Evolutionary conservation across 2,113 vertebrate genomes (phyloP).

Genomic region (Takifugu flavidus): DNA sequence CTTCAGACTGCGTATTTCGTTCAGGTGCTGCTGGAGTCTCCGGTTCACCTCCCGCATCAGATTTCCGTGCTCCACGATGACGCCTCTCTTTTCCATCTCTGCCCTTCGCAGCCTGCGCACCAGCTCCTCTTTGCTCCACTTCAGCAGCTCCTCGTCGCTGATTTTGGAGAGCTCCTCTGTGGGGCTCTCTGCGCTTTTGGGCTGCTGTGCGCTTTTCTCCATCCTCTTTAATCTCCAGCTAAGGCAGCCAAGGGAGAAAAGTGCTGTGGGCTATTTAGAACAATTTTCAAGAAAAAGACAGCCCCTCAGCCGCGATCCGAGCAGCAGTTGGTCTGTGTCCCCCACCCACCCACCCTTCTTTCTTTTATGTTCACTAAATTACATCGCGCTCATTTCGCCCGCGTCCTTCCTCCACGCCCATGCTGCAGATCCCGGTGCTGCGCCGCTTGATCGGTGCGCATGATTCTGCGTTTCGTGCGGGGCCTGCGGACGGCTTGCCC

Average conservation of each 20-base stretch:
- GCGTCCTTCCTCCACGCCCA: slow-evolving; percentile 41
- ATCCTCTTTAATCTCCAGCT: slow-evolving; percentile 42
- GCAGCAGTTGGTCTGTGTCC: slow-evolving; percentile 27
- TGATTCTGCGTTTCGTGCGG: slow-evolving; percentile 27
- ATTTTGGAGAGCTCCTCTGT: slow-evolving; percentile 88
- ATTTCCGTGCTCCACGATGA: slow-evolving; percentile 95
- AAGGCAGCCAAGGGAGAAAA: slow-evolving; percentile 14
- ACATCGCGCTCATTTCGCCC: slow-evolving; percentile 31
- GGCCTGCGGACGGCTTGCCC: slow-evolving; percentile 25
- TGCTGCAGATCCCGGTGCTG: slow-evolving; percentile 23
- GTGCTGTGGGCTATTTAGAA: slow-evolving; percentile 1
- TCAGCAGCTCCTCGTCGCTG: slow-evolving; percentile 87
- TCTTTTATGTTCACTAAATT: slow-evolving; percentile 17
- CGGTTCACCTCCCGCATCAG: slow-evolving; percentile 97
- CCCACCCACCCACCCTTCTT: not conserved
- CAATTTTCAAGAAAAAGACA: no score
- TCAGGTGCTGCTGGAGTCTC: slow-evolving; percentile 92
- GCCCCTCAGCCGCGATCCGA: not conserved
- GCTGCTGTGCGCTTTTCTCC: slow-evolving; percentile 63
- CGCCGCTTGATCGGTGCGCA: slow-evolving; percentile 28
- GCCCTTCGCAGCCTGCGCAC: slow-evolving; percentile 86
- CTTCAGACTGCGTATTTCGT: slow-evolving; percentile 94
- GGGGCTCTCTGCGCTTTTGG: slow-evolving; percentile 60
- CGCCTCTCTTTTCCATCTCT: slow-evolving; percentile 93
- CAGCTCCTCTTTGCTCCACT: slow-evolving; percentile 93